These are phyloP conservation scores for Cryptops parisi DNA, from an alignment of 2,888 invertebrate species.

Conservation along the genomic window DNA sequence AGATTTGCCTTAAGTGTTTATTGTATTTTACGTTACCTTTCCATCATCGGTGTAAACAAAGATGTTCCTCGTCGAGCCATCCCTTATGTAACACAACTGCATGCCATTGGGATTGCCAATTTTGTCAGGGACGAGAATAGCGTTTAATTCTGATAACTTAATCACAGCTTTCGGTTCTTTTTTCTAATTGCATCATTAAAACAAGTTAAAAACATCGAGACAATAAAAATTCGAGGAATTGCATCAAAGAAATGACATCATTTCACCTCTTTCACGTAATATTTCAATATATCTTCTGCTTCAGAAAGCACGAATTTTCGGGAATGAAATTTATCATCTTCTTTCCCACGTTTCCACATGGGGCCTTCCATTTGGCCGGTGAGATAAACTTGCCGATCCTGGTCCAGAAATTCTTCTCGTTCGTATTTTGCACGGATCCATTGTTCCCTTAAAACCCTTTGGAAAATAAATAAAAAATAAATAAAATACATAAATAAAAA, in stretches of 20 bases:
- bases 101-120: slow-evolving; percentile 62
- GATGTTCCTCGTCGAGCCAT: slow-evolving; percentile 70
- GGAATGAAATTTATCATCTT: slow-evolving; percentile 66
- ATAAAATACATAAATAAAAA: too few relatives aligned
- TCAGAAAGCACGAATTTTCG: slow-evolving; percentile 69
- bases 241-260: too few relatives aligned
- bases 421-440: slow-evolving; percentile 86
- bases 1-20: background rate
- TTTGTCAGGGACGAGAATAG: slow-evolving; percentile 69
- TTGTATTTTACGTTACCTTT: slow-evolving; percentile 37
- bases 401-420: slow-evolving; percentile 68
- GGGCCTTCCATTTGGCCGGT: slow-evolving; percentile 62
- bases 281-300: slow-evolving; percentile 60
- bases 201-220: slow-evolving; percentile 7
- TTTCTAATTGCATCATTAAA: slow-evolving; percentile 25
- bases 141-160: slow-evolving; percentile 64
- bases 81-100: slow-evolving; percentile 70
- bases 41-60: slow-evolving; percentile 75
- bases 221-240: too few relatives aligned
- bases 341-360: slow-evolving; percentile 76
- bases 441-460: slow-evolving; percentile 69
- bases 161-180: slow-evolving; percentile 70
- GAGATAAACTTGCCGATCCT: slow-evolving; percentile 62
- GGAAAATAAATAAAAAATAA: background rate
- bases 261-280: slow-evolving; percentile 38